phyloP scores from a whole-genome alignment of 2,888 invertebrate genomes.

The Pyrochroa serraticornis region DNA sequence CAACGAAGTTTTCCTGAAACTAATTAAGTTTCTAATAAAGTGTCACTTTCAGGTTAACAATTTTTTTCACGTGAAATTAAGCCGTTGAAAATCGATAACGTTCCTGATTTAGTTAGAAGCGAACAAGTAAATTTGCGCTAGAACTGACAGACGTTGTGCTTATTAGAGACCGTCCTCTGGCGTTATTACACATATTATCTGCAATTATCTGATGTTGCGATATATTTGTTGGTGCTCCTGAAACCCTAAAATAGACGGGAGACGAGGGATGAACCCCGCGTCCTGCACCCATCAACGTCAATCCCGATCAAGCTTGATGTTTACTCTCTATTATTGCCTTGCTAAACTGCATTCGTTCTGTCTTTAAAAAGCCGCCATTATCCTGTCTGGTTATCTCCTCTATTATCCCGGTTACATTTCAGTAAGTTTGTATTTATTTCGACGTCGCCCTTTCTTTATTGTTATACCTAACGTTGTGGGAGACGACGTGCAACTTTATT shows the following conservation, averaged over 20 bases:
- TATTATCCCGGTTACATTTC: slow-evolving; percentile 41
- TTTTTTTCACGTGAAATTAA: too few species aligned
- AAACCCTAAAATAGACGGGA: slow-evolving; percentile 13
- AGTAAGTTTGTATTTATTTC: slow-evolving; percentile 17
- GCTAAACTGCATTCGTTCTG: slow-evolving; percentile 41
- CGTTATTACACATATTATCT: slow-evolving; percentile 33
- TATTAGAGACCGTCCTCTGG: not conserved
- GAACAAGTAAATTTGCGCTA: too few species aligned
- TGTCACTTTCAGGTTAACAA: too few species aligned
- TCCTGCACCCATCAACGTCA: slow-evolving; percentile 41
- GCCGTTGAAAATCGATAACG: too few species aligned
- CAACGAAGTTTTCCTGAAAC: too few species aligned
- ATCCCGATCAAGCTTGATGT: slow-evolving; percentile 41
- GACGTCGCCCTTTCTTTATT: slow-evolving; percentile 28
- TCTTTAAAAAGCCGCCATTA: slow-evolving; percentile 42
- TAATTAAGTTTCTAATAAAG: too few species aligned
- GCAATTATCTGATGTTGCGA: slow-evolving; percentile 37
- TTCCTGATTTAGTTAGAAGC: too few species aligned
- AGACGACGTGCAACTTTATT: slow-evolving; percentile 32
- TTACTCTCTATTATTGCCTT: slow-evolving; percentile 44
- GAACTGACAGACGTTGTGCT: too few species aligned
- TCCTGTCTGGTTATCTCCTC: slow-evolving; percentile 36
- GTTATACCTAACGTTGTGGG: slow-evolving; percentile 34
- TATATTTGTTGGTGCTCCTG: slow-evolving; percentile 35
- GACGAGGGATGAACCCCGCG: slow-evolving; percentile 26